Conservation (phyloP, 1,140 invertebrate species). For the Drosophila fuyamai region DNA sequence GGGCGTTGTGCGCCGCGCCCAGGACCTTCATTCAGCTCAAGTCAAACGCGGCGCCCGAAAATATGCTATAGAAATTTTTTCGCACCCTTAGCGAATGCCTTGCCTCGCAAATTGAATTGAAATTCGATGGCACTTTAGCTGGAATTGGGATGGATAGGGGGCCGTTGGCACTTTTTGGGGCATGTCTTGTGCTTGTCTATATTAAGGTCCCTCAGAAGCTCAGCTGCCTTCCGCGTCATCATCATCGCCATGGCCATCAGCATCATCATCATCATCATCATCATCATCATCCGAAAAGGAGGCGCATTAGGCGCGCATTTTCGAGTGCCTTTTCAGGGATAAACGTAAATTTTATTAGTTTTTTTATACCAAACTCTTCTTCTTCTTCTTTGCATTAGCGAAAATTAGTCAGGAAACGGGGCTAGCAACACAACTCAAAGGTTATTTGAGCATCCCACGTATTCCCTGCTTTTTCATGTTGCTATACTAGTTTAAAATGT, state of each 20-base stretch:
- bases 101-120: slow-evolving; percentile 80
- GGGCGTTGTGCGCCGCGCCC: neutral
- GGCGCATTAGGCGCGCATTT: slow-evolving; percentile 78
- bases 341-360: slow-evolving; percentile 84
- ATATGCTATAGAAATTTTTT: slow-evolving; percentile 77
- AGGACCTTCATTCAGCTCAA: slow-evolving; percentile 48
- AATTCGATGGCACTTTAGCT: slow-evolving; percentile 80
- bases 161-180: slow-evolving; percentile 39
- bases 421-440: slow-evolving; percentile 65
- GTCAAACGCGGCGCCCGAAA: slow-evolving; percentile 58
- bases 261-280: slow-evolving; percentile 43
- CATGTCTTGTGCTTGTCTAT: slow-evolving; percentile 66
- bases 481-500: slow-evolving; percentile 13
- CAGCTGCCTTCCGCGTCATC: slow-evolving; percentile 54
- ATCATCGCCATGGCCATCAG: slow-evolving; percentile 35
- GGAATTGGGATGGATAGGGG: slow-evolving; percentile 30
- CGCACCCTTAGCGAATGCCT: slow-evolving; percentile 66
- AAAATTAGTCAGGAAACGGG: slow-evolving; percentile 71
- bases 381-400: slow-evolving; percentile 75
- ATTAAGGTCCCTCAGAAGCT: slow-evolving; percentile 66
- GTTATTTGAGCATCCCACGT: slow-evolving; percentile 51
- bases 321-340: slow-evolving; percentile 79
- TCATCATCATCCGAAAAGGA: slow-evolving; percentile 39
- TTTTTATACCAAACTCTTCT: slow-evolving; percentile 59
- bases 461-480: slow-evolving; percentile 23